These are phyloP conservation scores for Drosophila siamana DNA, from an alignment of 2,888 invertebrate species.

Conservation along the genomic window DNA sequence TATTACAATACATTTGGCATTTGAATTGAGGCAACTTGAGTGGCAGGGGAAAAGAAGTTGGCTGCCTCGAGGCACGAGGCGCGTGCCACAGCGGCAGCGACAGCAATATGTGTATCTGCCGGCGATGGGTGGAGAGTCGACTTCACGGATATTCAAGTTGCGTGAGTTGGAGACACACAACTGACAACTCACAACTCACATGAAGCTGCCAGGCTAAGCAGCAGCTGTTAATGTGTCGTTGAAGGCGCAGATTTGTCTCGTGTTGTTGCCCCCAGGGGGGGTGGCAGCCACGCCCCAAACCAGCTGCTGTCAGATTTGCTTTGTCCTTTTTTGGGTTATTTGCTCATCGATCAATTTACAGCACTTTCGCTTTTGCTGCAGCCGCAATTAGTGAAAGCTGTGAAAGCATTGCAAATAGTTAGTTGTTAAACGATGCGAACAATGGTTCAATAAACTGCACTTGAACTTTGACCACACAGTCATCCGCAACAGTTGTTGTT, in stretches of 20 bases:
- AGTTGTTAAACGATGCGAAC: constrained; percentile 21
- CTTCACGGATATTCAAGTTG: no score
- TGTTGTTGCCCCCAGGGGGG: not conserved
- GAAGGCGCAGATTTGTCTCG: not conserved
- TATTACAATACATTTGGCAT: constrained; percentile 61
- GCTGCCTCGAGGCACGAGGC: constrained; percentile 49
- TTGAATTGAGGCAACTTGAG: constrained; percentile 26
- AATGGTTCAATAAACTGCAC: constrained; percentile 73
- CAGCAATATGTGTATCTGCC: constrained; percentile 24
- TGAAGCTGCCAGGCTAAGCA: not conserved
- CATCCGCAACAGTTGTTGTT: not conserved
- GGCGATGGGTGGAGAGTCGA: not conserved
- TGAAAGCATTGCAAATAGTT: constrained; percentile 67
- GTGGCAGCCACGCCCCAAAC: constrained; percentile 21
- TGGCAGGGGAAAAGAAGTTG: no score
- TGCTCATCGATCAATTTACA: constrained; percentile 74
- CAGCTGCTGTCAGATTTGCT: constrained; percentile 20
- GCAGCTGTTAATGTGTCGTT: constrained; percentile 61
- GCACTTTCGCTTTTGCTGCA: constrained; percentile 62
- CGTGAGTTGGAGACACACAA: no score
- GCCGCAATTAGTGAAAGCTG: constrained; percentile 62
- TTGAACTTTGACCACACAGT: constrained; percentile 49
- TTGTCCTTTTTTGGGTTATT: constrained; percentile 37
- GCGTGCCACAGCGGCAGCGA: constrained; percentile 35
- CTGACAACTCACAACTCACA: no score